phyloP scores from a whole-genome alignment of 2,888 invertebrate genomes.

The Dynastes hyllus region DNA sequence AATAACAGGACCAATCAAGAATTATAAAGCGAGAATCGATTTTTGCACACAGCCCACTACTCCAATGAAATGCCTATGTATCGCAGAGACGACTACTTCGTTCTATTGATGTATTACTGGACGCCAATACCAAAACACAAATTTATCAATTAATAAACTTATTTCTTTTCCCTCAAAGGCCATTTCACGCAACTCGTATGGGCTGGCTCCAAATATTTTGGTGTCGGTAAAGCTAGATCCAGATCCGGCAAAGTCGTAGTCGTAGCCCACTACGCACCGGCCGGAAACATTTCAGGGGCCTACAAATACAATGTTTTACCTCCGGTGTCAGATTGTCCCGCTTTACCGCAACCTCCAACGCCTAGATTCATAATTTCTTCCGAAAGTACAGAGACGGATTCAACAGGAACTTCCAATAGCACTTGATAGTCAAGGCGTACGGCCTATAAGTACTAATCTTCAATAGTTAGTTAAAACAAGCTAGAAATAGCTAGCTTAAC shows the following conservation, averaged over 20 bases:
- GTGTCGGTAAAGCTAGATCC: constrained; percentile 87
- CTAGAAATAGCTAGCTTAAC: background rate
- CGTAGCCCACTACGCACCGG: constrained; percentile 88
- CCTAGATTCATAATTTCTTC: constrained; percentile 57
- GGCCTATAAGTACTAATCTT: background rate
- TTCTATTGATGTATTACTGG: too few relatives aligned
- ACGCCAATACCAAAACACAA: background rate
- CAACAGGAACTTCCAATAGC: constrained; percentile 54
- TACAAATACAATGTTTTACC: constrained; percentile 87
- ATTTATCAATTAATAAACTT: constrained; percentile 3
- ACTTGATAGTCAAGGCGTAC: constrained; percentile 20
- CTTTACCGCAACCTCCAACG: constrained; percentile 51
- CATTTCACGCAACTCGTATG: constrained; percentile 93
- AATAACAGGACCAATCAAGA: too few relatives aligned
- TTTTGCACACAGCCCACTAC: too few relatives aligned
- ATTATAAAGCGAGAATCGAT: too few relatives aligned
- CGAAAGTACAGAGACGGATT: constrained; percentile 55
- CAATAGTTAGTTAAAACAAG: background rate
- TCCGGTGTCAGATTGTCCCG: constrained; percentile 69
- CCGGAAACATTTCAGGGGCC: constrained; percentile 83
- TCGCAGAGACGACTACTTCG: too few relatives aligned
- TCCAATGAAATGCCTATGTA: too few relatives aligned
- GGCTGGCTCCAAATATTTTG: constrained; percentile 83
- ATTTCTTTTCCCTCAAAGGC: constrained; percentile 73
- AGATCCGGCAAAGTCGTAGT: constrained; percentile 86